These are phyloP conservation scores for Eumaeus atala DNA, from an alignment of 1,140 invertebrate genomes.

Conservation along the genomic window DNA sequence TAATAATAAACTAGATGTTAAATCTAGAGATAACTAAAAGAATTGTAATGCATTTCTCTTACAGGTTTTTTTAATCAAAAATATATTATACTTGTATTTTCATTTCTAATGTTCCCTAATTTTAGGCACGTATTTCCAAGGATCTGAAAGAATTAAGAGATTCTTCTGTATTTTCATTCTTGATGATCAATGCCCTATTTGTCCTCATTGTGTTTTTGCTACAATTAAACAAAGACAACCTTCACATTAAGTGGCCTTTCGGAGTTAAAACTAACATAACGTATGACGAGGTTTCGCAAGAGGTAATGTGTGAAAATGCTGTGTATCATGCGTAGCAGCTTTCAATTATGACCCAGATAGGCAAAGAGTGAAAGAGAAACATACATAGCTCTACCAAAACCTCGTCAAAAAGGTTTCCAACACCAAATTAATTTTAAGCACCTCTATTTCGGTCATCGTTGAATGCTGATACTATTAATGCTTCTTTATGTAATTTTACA, in stretches of 20 bases:
- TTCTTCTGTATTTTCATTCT: slow-evolving; percentile 95
- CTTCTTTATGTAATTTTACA: slow-evolving; percentile 77
- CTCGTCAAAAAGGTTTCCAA: slow-evolving; percentile 9
- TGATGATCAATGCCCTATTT: slow-evolving; percentile 98
- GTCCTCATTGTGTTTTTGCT: slow-evolving; percentile 98
- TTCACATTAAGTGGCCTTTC: slow-evolving; percentile 95
- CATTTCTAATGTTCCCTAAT: slow-evolving; percentile 49
- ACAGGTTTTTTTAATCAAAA: slow-evolving; percentile 4
- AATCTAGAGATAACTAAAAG: not conserved
- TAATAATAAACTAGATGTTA: not conserved
- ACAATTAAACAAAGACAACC: slow-evolving; percentile 95
- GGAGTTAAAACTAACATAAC: slow-evolving; percentile 95
- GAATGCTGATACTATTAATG: slow-evolving; percentile 64
- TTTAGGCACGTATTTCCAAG: slow-evolving; percentile 90
- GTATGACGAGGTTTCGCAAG: slow-evolving; percentile 88
- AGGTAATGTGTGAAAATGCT: slow-evolving; percentile 81
- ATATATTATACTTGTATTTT: not conserved
- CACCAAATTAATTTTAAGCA: slow-evolving; percentile 1
- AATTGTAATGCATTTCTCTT: slow-evolving; percentile 2
- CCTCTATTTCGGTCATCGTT: slow-evolving; percentile 56
- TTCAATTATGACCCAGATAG: slow-evolving; percentile 63
- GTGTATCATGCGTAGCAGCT: slow-evolving; percentile 45
- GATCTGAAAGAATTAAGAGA: slow-evolving; percentile 95
- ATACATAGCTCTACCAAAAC: slow-evolving; percentile 18
- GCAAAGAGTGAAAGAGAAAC: too few species aligned